Conservation (phyloP, 2,888 invertebrate genomes). For the Idaea straminata region DNA sequence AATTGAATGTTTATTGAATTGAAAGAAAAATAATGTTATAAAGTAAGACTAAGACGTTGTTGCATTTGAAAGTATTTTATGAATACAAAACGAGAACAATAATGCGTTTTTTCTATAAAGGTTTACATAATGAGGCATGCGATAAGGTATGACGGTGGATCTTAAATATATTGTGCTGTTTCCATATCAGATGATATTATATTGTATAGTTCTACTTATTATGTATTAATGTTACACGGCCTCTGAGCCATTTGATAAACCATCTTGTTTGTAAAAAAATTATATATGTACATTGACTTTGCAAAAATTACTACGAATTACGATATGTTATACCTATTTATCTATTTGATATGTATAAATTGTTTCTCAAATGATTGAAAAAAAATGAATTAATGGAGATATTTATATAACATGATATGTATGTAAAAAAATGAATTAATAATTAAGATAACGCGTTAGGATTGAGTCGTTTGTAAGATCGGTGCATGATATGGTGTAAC, state of each 20-base stretch:
- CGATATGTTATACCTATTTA: conserved; percentile 29
- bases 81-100: conserved; percentile 79
- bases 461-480: conserved; percentile 52
- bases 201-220: conserved; percentile 34
- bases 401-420: conserved; percentile 2
- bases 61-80: conserved; percentile 80
- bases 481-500: conserved; percentile 36
- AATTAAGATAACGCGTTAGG: conserved; percentile 54
- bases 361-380: conserved; percentile 50
- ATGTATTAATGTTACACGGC: conserved; percentile 51
- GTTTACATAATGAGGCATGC: conserved; percentile 72
- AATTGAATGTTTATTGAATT: conserved; percentile 79
- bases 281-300: conserved; percentile 44
- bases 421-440: not conserved
- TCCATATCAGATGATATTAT: conserved; percentile 74
- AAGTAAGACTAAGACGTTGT: conserved; percentile 78
- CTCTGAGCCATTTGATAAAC: conserved; percentile 59
- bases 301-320: conserved; percentile 17
- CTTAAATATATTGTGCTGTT: conserved; percentile 60
- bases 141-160: conserved; percentile 62
- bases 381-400: conserved; percentile 40
- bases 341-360: conserved; percentile 34
- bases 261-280: conserved; percentile 71
- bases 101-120: conserved; percentile 77
- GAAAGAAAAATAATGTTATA: conserved; percentile 74